Conservation (phyloP, 2,888 invertebrate species). For the Pseudococcus jackbeardsleyi region DNA sequence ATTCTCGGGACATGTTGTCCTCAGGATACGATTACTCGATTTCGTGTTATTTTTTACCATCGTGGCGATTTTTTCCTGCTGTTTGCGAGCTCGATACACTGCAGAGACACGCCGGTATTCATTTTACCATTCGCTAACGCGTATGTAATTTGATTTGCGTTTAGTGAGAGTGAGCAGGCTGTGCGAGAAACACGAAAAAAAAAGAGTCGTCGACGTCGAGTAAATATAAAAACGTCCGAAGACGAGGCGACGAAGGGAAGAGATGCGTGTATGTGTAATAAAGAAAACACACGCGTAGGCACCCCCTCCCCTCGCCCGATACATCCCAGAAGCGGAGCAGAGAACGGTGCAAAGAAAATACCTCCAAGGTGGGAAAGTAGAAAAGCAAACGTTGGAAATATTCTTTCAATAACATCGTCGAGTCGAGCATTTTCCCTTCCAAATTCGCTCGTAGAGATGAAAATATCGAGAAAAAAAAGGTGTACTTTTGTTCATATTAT, state of each 20-base stretch:
- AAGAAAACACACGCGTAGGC: neutral
- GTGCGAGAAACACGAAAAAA: neutral
- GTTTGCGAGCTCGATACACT: neutral
- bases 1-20: neutral
- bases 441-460: neutral
- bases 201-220: neutral
- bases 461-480: neutral
- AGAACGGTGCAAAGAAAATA: neutral
- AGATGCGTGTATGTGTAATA: conserved; percentile 13
- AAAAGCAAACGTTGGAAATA: conserved; percentile 23
- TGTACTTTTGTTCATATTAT: neutral
- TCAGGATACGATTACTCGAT: neutral
- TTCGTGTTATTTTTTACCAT: conserved; percentile 14
- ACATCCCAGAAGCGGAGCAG: neutral
- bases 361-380: conserved; percentile 13
- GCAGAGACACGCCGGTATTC: neutral
- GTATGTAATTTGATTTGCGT: conserved; percentile 26
- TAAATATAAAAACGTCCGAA: neutral
- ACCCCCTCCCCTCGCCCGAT: too few species aligned
- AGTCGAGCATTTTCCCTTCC: neutral
- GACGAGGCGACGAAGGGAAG: neutral
- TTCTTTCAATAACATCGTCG: conserved; percentile 6
- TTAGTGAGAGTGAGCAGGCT: neutral
- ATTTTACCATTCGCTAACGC: neutral
- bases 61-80: neutral